Percentiles rank a stretch among this genome's conserved stretches.
Evolutionary conservation across 2,888 invertebrate species (phyloP).

Genomic region (Orthonychiurus folsomi): DNA sequence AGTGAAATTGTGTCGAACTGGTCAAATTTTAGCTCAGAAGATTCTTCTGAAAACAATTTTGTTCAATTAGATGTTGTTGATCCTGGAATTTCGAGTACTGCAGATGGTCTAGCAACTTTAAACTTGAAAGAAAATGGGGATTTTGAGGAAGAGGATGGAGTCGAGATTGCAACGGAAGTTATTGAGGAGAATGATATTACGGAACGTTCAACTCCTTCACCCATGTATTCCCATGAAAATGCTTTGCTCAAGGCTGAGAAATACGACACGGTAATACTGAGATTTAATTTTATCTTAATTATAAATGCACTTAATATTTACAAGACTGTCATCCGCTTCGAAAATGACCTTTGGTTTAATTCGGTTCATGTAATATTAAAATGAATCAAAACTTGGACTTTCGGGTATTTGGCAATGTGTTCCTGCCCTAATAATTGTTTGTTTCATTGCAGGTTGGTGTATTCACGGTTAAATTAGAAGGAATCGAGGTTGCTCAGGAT

Average conservation of each 20-base stretch:
- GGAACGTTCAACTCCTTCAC: constrained; percentile 20
- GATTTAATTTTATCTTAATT: constrained; percentile 14
- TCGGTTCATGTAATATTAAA: too few relatives aligned
- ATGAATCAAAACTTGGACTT: too few relatives aligned
- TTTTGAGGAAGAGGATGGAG: constrained; percentile 32
- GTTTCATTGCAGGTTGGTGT: constrained; percentile 48
- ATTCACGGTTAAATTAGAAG: constrained; percentile 59
- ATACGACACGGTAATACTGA: constrained; percentile 18
- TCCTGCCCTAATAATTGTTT: not conserved
- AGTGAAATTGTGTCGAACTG: constrained; percentile 38
- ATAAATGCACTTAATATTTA: not conserved
- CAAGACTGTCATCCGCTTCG: too few relatives aligned
- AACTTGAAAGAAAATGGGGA: constrained; percentile 12
- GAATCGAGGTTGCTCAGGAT: constrained; percentile 64
- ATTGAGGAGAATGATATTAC: constrained; percentile 16
- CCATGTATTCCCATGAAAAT: constrained; percentile 15
- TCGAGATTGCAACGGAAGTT: constrained; percentile 23
- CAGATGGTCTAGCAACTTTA: constrained; percentile 4
- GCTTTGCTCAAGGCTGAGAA: constrained; percentile 16
- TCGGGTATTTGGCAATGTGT: too few relatives aligned
- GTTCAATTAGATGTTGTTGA: constrained; percentile 30
- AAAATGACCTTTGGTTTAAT: too few relatives aligned
- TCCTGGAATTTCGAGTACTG: constrained; percentile 16
- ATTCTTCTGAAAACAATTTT: constrained; percentile 37
- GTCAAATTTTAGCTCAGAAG: constrained; percentile 35